Conservation (phyloP, 1,140 invertebrate species). For the Drosophila aff. region DNA sequence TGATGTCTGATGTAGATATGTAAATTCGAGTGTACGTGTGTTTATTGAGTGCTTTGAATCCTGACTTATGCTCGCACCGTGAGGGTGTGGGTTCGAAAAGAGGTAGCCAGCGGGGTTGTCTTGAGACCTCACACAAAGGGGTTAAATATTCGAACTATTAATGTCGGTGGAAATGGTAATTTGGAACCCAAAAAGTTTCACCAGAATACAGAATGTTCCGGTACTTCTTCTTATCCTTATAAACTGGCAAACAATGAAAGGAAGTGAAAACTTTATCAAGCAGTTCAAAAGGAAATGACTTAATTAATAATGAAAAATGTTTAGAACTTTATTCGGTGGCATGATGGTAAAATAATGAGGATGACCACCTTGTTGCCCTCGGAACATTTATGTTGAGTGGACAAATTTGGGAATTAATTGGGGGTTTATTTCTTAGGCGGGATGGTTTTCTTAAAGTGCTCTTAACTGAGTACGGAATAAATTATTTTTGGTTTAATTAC, state of each 20-base stretch:
- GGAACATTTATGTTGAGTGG: not conserved
- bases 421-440: not conserved
- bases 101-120: not conserved
- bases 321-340: conserved; percentile 8
- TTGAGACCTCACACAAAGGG: conserved; percentile 22
- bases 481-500: not conserved
- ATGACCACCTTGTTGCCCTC: conserved; percentile 17
- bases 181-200: conserved; percentile 31
- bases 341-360: conserved; percentile 8
- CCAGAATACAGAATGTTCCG: conserved; percentile 8
- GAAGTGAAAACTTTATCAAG: conserved; percentile 41
- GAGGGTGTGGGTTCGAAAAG: not conserved
- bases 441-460: not conserved
- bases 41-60: conserved; percentile 67
- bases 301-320: conserved; percentile 50
- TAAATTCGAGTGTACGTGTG: conserved; percentile 42
- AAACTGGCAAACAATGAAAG: conserved; percentile 35
- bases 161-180: conserved; percentile 35
- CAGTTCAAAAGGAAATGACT: conserved; percentile 34
- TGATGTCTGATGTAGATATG: conserved; percentile 56
- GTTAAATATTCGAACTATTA: conserved; percentile 49
- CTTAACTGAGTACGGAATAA: not conserved
- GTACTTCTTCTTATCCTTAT: conserved; percentile 13
- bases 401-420: conserved; percentile 10
- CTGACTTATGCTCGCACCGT: conserved; percentile 54